These are phyloP conservation scores for Lophotriccus pileatus DNA, from an alignment of 2,797 vertebrate species.

Conservation along the genomic window DNA sequence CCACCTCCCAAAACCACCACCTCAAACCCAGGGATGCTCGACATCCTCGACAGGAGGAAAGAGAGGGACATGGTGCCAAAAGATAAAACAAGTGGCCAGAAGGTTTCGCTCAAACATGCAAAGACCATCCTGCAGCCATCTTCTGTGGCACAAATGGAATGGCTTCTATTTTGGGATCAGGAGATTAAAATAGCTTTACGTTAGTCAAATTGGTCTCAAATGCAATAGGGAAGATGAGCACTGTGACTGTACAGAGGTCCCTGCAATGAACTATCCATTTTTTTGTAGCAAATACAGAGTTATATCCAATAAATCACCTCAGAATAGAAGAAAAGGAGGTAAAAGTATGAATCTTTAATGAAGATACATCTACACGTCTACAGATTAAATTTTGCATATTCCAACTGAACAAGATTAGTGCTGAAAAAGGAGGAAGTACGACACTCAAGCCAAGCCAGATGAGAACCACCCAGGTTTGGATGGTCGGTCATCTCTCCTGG, in stretches of 20 bases:
- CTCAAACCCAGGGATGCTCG: background rate
- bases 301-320: background rate
- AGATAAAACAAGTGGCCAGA: background rate
- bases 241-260: background rate
- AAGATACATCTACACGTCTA: background rate
- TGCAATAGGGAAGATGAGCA: background rate
- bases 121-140: constrained; percentile 25
- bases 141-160: background rate
- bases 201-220: background rate
- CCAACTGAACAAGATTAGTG: background rate
- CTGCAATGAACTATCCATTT: background rate
- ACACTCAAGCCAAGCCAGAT: background rate
- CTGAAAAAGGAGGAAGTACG: background rate
- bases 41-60: background rate
- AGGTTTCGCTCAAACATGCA: background rate
- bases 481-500: background rate
- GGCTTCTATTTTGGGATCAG: constrained; percentile 37
- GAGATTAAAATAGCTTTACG: constrained; percentile 61
- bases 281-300: background rate
- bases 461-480: background rate
- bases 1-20: background rate
- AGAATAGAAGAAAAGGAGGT: background rate
- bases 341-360: background rate
- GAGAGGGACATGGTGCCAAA: fast-evolving
- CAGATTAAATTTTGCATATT: background rate